Conservation (phyloP, 2,113 vertebrate species). For the Burhinus bistriatus region DNA sequence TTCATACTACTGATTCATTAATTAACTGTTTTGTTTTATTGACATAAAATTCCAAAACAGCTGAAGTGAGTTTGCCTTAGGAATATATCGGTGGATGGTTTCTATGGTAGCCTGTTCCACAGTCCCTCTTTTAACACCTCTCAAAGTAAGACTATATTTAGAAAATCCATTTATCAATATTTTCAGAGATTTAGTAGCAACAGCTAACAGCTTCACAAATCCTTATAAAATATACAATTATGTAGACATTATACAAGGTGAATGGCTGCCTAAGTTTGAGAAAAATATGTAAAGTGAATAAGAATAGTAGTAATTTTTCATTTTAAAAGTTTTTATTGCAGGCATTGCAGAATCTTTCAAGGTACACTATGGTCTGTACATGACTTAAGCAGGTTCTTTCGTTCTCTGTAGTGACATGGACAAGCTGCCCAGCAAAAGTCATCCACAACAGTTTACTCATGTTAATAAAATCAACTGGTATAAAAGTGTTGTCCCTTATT, state of each 20-base stretch:
- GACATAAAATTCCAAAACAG: neutral
- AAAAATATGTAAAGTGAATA: neutral
- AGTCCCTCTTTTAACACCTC: neutral
- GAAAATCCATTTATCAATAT: slow-evolving; percentile 27
- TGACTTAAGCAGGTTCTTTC: neutral
- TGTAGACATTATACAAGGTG: neutral
- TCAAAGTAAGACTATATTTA: neutral
- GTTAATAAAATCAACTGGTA: neutral
- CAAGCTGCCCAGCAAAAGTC: neutral
- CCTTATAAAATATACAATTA: neutral
- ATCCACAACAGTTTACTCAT: neutral
- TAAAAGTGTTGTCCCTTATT: neutral
- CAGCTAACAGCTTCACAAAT: neutral
- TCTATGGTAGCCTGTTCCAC: neutral
- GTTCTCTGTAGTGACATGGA: neutral
- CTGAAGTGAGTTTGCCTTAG: neutral
- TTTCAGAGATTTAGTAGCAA: neutral
- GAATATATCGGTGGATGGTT: neutral
- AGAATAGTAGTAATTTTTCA: neutral
- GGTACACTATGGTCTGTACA: neutral
- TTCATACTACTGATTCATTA: neutral
- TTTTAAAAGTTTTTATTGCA: neutral
- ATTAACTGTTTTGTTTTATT: neutral
- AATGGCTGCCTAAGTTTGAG: neutral
- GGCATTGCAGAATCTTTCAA: neutral